Percentiles rank a stretch among this genome's conserved stretches.
phyloP scores from a whole-genome alignment of 2,797 vertebrate species.

The Gallirallus australis region DNA sequence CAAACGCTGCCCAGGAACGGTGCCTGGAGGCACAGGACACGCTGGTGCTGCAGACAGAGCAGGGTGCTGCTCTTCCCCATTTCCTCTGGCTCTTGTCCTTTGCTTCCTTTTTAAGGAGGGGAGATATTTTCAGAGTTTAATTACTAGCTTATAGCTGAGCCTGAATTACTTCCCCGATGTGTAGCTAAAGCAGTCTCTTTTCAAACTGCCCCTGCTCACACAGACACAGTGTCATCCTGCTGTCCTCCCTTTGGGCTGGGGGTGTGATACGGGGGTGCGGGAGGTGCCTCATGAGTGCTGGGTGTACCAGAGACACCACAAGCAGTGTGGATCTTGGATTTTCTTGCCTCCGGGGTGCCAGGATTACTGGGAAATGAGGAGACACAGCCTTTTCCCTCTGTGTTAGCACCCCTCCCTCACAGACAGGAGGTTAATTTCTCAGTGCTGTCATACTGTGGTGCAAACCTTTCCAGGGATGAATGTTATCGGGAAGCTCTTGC shows the following conservation, averaged over 20 bases:
- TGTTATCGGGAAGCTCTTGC: fast-evolving
- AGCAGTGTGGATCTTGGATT: not conserved
- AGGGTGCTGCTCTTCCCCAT: fast-evolving
- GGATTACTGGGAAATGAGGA: not conserved
- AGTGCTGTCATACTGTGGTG: fast-evolving
- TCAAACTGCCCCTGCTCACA: fast-evolving
- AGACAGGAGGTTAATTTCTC: not conserved
- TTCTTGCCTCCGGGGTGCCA: not conserved
- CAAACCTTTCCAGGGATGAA: not conserved
- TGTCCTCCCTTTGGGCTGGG: not conserved
- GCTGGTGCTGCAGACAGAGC: not conserved
- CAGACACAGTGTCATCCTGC: too few relatives aligned
- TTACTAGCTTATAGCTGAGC: not conserved
- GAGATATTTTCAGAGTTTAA: slow-evolving; percentile 38
- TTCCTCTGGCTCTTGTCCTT: not conserved
- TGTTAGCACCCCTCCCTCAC: not conserved
- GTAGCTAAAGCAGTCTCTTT: not conserved
- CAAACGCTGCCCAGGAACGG: not conserved
- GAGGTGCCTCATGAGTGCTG: fast-evolving
- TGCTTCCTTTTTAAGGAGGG: slow-evolving; percentile 47
- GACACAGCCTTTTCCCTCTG: not conserved
- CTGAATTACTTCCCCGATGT: not conserved
- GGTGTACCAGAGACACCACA: fast-evolving
- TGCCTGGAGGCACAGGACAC: too few relatives aligned
- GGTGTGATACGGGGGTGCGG: fast-evolving